Conservation (phyloP, 2,888 invertebrate genomes). For the Phlogophora meticulosa region DNA sequence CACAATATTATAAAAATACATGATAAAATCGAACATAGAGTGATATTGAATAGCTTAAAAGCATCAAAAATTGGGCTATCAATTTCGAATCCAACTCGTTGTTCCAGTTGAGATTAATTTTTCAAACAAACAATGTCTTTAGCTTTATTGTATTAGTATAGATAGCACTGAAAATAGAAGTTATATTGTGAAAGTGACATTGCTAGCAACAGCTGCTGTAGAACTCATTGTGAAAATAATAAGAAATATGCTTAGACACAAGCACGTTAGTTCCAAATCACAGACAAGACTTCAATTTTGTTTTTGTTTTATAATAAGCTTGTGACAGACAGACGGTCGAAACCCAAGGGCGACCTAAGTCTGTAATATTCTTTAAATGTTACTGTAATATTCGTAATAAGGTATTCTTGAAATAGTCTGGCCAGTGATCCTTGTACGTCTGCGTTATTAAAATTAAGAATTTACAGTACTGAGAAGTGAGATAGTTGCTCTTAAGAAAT, state of each 20-base stretch:
- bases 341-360: conserved; percentile 22
- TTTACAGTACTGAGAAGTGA: neutral
- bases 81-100: no score
- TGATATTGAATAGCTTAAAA: no score
- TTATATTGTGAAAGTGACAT: conserved; percentile 26
- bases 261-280: conserved; percentile 31
- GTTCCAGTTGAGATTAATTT: no score
- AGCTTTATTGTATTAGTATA: no score
- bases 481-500: conserved; percentile 3
- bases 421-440: neutral
- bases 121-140: no score
- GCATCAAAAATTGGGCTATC: no score
- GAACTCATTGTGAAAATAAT: conserved; percentile 20
- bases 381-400: conserved; percentile 19
- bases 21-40: no score
- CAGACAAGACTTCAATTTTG: conserved; percentile 31
- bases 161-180: neutral
- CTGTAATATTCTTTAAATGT: conserved; percentile 33
- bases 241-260: conserved; percentile 28
- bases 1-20: no score
- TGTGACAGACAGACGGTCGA: conserved; percentile 41
- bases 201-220: neutral
- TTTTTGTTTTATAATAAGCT: conserved; percentile 31
- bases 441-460: conserved; percentile 35
- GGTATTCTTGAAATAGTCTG: conserved; percentile 45